Evolutionary conservation across 2,888 invertebrate genomes (phyloP).

Genomic region (Torymus tubicola): DNA sequence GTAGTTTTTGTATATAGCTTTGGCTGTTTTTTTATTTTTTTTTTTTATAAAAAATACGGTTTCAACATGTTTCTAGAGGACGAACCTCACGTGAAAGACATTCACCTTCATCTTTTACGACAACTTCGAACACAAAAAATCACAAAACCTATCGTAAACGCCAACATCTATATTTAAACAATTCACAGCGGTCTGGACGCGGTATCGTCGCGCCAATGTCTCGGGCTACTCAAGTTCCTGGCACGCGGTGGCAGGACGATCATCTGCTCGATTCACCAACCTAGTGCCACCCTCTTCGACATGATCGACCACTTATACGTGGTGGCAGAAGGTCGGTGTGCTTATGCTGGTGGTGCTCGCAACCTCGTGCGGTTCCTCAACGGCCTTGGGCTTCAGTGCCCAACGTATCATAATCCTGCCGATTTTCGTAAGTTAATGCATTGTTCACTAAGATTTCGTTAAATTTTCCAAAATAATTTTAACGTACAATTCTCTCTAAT

Average conservation of each 20-base stretch:
- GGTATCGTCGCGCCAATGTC: conserved; percentile 89
- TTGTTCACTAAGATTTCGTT: no score
- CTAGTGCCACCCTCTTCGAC: conserved; percentile 89
- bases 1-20: no score
- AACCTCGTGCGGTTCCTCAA: conserved; percentile 87
- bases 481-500: no score
- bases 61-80: no score
- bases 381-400: conserved; percentile 85
- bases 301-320: conserved; percentile 94
- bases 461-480: no score
- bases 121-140: no score
- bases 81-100: no score
- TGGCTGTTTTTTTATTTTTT: no score
- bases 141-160: no score
- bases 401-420: conserved; percentile 93
- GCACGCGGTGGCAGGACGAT: conserved; percentile 91
- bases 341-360: conserved; percentile 87
- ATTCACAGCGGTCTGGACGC: conserved; percentile 85
- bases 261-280: conserved; percentile 94
- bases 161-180: not conserved
- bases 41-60: no score
- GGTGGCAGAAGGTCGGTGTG: conserved; percentile 87
- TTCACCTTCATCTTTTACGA: no score
- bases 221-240: conserved; percentile 87
- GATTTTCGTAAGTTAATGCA: conserved; percentile 94